phyloP scores from a whole-genome alignment of 2,888 invertebrate genomes.

The Idaea aversata region DNA sequence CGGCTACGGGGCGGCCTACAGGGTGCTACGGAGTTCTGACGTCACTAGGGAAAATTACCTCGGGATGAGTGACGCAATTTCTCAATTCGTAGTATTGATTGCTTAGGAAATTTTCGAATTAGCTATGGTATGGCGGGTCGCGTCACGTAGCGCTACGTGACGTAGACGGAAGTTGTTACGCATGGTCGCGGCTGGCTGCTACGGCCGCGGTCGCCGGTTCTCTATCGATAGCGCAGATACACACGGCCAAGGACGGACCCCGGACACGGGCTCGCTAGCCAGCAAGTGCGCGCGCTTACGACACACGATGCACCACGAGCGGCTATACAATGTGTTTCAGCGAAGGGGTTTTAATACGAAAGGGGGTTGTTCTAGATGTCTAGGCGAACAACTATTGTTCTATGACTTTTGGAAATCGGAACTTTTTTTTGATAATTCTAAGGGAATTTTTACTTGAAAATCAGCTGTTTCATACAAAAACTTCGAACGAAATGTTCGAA shows the following conservation, averaged over 20 bases:
- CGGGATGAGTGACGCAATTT: constrained; percentile 38
- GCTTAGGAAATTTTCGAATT: constrained; percentile 33
- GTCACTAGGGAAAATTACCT: constrained; percentile 53
- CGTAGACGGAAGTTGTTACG: constrained; percentile 65
- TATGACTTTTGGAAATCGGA: too few species aligned
- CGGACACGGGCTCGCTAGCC: constrained; percentile 38
- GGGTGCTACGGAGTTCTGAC: constrained; percentile 47
- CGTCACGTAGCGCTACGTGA: constrained; percentile 42
- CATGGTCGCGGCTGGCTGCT: constrained; percentile 48
- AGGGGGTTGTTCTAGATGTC: too few species aligned
- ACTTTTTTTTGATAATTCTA: too few species aligned
- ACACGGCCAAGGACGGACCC: constrained; percentile 64
- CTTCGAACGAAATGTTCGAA: too few species aligned
- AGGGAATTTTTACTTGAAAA: too few species aligned
- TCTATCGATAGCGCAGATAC: constrained; percentile 35
- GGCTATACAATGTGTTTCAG: too few species aligned
- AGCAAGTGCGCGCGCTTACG: constrained; percentile 45
- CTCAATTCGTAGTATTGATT: constrained; percentile 43
- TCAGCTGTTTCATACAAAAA: too few species aligned
- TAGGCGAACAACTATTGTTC: too few species aligned
- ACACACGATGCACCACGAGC: constrained; percentile 37
- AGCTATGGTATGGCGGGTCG: constrained; percentile 16
- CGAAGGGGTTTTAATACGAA: too few species aligned
- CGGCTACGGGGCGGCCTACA: constrained; percentile 15
- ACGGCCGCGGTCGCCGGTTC: constrained; percentile 32